Evolutionary conservation across 37 sponge, comb jelly and placozoan genomes (phyloP).

Genomic region (Mnemiopsis leidyi): DNA sequence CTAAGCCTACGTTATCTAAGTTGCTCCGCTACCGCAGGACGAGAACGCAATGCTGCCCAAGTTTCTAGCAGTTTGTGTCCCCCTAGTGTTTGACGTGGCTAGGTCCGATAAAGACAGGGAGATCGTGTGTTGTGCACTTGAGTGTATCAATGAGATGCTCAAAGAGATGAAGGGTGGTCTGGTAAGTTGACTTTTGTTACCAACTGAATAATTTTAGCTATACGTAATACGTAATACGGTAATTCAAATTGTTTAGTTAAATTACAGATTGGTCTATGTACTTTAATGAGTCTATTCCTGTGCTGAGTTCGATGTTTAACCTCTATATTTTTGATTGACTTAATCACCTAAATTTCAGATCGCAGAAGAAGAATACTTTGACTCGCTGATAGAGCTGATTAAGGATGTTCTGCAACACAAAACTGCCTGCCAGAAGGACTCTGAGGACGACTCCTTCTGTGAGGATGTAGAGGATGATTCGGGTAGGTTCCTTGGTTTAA

Average conservation of each 20-base stretch:
- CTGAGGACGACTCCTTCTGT: slow-evolving; percentile 36
- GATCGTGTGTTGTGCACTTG: slow-evolving; percentile 46
- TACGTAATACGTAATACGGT: too few species aligned
- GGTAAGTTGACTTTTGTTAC: too few species aligned
- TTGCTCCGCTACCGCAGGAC: neutral
- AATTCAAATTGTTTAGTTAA: too few species aligned
- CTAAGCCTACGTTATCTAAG: too few species aligned
- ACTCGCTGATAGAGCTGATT: neutral
- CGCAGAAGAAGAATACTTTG: slow-evolving; percentile 32
- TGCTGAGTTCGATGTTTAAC: too few species aligned
- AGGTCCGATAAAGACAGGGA: slow-evolving; percentile 56
- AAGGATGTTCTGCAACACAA: slow-evolving; percentile 17
- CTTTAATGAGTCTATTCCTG: too few species aligned
- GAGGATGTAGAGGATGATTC: slow-evolving; percentile 53
- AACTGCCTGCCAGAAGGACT: slow-evolving; percentile 49
- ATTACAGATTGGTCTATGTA: too few species aligned
- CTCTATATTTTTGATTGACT: too few species aligned
- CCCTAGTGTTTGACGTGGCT: slow-evolving; percentile 37
- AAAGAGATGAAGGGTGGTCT: slow-evolving; percentile 23
- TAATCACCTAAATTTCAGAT: too few species aligned
- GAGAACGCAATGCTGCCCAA: slow-evolving; percentile 47
- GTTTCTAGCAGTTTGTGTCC: slow-evolving; percentile 38
- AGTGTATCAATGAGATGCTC: slow-evolving; percentile 55
- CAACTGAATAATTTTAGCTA: too few species aligned
- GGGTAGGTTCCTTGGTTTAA: too few species aligned